These are phyloP conservation scores for Invenusta paracnida DNA, from an alignment of 2,888 invertebrate species.

Conservation along the genomic window DNA sequence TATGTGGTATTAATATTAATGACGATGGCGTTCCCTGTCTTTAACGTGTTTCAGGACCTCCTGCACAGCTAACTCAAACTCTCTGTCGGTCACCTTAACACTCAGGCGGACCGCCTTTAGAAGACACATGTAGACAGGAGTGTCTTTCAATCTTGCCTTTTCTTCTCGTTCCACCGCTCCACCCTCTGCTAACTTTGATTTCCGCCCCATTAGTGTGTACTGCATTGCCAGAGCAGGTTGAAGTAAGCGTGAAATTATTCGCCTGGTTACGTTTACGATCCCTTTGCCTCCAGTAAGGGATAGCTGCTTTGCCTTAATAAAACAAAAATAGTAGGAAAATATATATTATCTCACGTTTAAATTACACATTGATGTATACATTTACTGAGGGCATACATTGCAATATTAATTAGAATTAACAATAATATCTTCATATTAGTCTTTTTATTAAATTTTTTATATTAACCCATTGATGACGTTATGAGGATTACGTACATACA, in stretches of 20 bases:
- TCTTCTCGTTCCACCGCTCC: background rate
- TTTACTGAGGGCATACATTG: too few species aligned
- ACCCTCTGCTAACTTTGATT: background rate
- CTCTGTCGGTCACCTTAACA: background rate
- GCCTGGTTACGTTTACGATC: background rate
- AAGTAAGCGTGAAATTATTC: background rate
- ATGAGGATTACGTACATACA: too few species aligned
- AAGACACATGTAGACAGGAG: background rate
- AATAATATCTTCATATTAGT: too few species aligned
- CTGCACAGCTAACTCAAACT: background rate
- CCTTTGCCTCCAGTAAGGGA: conserved; percentile 1
- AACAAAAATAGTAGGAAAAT: background rate
- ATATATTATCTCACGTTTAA: too few species aligned
- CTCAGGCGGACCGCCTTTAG: background rate
- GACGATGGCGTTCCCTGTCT: background rate
- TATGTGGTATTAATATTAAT: background rate
- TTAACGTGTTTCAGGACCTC: conserved; percentile 6
- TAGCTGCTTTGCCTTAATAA: conserved; percentile 1
- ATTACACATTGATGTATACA: too few species aligned
- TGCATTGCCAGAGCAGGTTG: background rate
- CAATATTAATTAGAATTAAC: too few species aligned
- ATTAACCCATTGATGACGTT: too few species aligned
- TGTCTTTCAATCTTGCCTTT: background rate
- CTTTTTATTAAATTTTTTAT: too few species aligned
- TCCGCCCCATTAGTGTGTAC: background rate